phyloP scores from a whole-genome alignment of 2,797 vertebrate genomes.

The Sebastes goodei region DNA sequence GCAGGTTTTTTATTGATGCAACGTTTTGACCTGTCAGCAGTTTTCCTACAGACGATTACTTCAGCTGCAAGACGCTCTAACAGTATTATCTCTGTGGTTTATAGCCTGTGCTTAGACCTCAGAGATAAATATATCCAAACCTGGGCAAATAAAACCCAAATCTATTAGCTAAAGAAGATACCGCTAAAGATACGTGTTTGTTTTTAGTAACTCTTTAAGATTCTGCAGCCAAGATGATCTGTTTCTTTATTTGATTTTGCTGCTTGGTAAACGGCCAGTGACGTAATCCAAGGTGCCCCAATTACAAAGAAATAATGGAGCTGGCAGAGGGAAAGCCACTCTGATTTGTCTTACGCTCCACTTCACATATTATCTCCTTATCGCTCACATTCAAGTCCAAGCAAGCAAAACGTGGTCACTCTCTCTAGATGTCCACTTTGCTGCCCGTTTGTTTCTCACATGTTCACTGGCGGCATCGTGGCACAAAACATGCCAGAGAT shows the following conservation, averaged over 20 bases:
- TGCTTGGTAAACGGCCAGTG: neutral
- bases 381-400: neutral
- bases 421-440: neutral
- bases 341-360: neutral
- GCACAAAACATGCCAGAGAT: constrained; percentile 8
- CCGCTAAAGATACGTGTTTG: neutral
- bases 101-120: neutral
- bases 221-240: neutral
- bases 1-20: neutral
- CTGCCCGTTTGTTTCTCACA: constrained; percentile 12
- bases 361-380: neutral
- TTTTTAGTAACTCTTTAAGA: neutral
- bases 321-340: neutral
- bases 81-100: neutral
- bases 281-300: constrained; percentile 10
- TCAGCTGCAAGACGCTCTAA: neutral
- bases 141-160: neutral
- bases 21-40: neutral
- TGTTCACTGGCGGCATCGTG: constrained; percentile 18
- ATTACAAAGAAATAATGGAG: neutral
- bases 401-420: neutral
- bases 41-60: neutral
- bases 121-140: neutral
- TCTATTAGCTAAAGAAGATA: neutral
- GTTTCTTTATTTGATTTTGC: neutral